phyloP scores from a whole-genome alignment of 1,140 invertebrate species.

The Druon quercuslanigerum region DNA sequence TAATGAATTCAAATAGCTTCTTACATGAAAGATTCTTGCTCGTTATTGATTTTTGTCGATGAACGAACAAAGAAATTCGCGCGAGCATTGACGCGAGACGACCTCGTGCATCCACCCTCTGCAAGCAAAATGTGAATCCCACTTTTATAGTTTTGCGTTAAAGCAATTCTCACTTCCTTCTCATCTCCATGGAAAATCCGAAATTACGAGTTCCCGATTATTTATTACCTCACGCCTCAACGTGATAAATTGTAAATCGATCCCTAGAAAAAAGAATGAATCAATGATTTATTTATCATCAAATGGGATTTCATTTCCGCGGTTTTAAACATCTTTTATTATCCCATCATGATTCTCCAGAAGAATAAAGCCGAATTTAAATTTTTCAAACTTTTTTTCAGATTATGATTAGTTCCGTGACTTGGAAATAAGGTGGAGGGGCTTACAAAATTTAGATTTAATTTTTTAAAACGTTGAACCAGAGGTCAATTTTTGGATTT shows the following conservation, averaged over 20 bases:
- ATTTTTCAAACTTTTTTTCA: too few relatives aligned
- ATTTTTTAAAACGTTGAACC: too few relatives aligned
- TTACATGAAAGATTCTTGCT: slow-evolving; percentile 25
- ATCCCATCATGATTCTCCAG: too few relatives aligned
- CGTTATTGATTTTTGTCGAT: slow-evolving; percentile 33
- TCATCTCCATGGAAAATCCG: slow-evolving; percentile 40
- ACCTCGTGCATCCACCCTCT: slow-evolving; percentile 41
- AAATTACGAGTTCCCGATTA: slow-evolving; percentile 38
- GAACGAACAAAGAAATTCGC: slow-evolving; percentile 33
- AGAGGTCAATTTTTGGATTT: too few relatives aligned
- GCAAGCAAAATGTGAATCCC: slow-evolving; percentile 46
- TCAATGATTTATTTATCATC: too few relatives aligned
- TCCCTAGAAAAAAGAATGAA: too few relatives aligned
- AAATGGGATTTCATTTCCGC: too few relatives aligned
- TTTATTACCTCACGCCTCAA: neutral
- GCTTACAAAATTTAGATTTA: too few relatives aligned
- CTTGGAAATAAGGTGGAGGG: too few relatives aligned
- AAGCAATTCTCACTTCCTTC: slow-evolving; percentile 25
- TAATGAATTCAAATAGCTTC: slow-evolving; percentile 23
- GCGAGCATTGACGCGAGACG: slow-evolving; percentile 28
- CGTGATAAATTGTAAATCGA: neutral
- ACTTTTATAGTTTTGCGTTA: slow-evolving; percentile 48
- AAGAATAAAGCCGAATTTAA: too few relatives aligned
- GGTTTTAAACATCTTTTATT: too few relatives aligned
- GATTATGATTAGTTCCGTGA: too few relatives aligned